Evolutionary conservation across 2,888 invertebrate genomes (phyloP).

Genomic region (Acleris cristana): DNA sequence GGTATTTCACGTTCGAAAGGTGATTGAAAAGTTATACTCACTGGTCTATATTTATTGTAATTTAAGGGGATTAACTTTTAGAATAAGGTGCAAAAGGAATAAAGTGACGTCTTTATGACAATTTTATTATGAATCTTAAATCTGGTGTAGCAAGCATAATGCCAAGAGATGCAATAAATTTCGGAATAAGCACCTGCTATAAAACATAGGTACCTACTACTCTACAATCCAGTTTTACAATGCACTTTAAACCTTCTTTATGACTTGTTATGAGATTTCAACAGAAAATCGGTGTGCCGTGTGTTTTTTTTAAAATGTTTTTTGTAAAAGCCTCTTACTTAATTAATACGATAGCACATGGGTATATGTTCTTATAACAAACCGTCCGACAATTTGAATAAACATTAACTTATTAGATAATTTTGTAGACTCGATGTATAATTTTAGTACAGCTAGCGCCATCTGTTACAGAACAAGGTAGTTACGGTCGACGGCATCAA

Average conservation of each 20-base stretch:
- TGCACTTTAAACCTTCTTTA: no score
- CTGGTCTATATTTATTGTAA: no score
- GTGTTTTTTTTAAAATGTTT: no score
- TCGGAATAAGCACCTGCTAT: conserved; percentile 1
- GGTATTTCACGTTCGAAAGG: not conserved
- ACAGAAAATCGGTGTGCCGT: no score
- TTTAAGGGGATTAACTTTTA: no score
- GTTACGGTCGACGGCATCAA: conserved; percentile 91
- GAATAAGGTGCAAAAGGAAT: no score
- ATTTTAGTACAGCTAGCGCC: conserved; percentile 62
- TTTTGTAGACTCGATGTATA: conserved; percentile 3
- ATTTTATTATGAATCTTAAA: conserved; percentile 6
- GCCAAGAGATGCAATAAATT: conserved; percentile 2
- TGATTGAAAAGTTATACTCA: not conserved
- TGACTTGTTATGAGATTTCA: no score
- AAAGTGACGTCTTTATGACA: not conserved
- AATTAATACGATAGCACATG: no score
- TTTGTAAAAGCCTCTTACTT: no score
- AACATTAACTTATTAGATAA: not conserved
- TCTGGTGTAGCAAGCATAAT: conserved; percentile 5
- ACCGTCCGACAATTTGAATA: not conserved
- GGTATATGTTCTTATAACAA: no score
- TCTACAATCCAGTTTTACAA: no score
- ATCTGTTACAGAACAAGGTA: conserved; percentile 90
- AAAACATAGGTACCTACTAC: not conserved